Conservation (phyloP, 2,888 invertebrate species). For the Nephrotoma flavescens region DNA sequence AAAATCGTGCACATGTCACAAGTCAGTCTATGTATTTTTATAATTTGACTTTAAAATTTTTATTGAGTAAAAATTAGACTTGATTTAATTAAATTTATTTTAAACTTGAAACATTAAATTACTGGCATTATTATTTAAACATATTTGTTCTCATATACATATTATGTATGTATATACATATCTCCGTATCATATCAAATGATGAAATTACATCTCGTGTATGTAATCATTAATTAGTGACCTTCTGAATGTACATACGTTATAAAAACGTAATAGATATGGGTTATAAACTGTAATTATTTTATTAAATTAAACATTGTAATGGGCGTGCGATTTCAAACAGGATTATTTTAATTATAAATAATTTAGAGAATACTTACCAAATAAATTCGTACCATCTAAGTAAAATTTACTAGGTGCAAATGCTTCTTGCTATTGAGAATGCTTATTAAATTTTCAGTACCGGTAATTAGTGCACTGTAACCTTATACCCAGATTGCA, state of each 20-base stretch:
- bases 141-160: not conserved
- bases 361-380: no score
- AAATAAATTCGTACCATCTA: no score
- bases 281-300: not conserved
- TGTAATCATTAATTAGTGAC: not conserved
- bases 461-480: no score
- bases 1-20: not conserved
- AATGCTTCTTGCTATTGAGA: no score
- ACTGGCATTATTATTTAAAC: not conserved
- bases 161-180: not conserved
- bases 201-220: not conserved
- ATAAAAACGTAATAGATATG: not conserved
- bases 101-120: not conserved
- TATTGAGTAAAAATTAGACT: not conserved
- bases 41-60: not conserved
- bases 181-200: not conserved
- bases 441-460: no score
- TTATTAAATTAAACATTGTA: not conserved
- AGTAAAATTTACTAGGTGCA: no score
- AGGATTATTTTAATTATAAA: not conserved
- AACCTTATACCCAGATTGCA: no score
- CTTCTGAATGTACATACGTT: not conserved
- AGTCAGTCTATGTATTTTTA: no score
- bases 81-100: not conserved
- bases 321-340: not conserved